Evolutionary conservation across 2,113 vertebrate genomes (phyloP), one percentile per base, ranked within the genome.

Genomic region (Megalops atlanticus): DNA sequence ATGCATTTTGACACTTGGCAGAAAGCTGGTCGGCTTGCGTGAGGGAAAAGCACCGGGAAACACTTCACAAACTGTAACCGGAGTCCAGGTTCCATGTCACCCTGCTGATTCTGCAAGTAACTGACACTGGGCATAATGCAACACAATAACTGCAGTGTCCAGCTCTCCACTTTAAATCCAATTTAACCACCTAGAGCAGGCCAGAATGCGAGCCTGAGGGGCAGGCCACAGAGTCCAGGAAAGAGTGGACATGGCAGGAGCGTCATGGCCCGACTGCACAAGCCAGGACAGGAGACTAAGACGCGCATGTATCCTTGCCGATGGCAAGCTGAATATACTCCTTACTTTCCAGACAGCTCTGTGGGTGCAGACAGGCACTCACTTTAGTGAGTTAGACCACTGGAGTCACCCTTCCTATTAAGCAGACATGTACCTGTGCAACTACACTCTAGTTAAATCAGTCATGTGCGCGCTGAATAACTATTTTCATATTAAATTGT

Each of bases 191-290:
- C 70, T 38, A 70, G 45, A 35, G 69, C 33, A n/a, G 12, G 24
- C 64, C 43, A 76, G 71, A n/a, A 39, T 31, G 31, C 4, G 38
- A 31, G 54, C 18, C 15, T 27, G 58, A 40, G 77, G 74, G 82
- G 40, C 21, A 27, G 72, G 27, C 11, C 27, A 47, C 18, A 43
- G 11, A 80, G 74, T 27, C 85, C 80, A 80, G 83, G 78, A 82
- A 81, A 74, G 41, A 86, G 75, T 79, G 79, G 52, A 78, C 76
- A 77, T 74, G 84, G 76, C 41, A 47, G 82, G 36, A 41, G 54
- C 64, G 73, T 58, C 36, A 43, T 72, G 43, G 43, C 43, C 73
- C 36, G 58, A 47, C 64, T 38, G 74, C 49, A 27, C 74, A 47
- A 47, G 47, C 39, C 27, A 38, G 43, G 81, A 80, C 33, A 31